These are phyloP conservation scores for Sciurus vulgaris DNA, from an alignment of 2,797 vertebrate species.

Conservation along the genomic window DNA sequence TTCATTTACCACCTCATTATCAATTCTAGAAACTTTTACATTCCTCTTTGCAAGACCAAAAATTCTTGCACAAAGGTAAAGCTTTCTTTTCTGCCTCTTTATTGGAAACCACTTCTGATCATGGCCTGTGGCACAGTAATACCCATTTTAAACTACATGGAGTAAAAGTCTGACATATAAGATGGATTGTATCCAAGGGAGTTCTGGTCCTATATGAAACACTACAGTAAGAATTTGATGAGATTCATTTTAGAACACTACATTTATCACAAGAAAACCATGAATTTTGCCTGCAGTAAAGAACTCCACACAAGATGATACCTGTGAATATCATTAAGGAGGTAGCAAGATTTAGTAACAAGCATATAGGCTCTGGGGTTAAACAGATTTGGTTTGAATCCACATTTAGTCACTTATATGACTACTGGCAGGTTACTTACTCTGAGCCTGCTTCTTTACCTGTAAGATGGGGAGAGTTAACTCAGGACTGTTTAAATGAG, in stretches of 20 bases:
- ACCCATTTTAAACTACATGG: conserved; percentile 17
- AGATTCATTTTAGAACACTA: not conserved
- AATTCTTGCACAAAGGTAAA: not conserved
- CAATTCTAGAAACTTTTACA: not conserved
- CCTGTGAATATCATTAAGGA: conserved; percentile 27
- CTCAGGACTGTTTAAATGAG: conserved; percentile 48
- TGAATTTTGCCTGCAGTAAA: conserved; percentile 32
- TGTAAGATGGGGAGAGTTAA: conserved; percentile 58
- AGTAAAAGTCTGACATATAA: conserved; percentile 34
- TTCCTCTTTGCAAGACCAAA: not conserved
- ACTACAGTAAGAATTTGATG: not conserved
- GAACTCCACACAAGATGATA: not conserved
- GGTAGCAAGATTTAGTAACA: conserved; percentile 36
- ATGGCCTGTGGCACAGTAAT: not conserved
- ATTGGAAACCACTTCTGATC: conserved; percentile 1
- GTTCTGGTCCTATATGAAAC: not conserved
- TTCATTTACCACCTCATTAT: not conserved
- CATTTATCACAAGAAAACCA: conserved; percentile 5
- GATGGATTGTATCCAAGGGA: not conserved
- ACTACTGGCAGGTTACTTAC: conserved; percentile 51
- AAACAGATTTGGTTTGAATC: not conserved
- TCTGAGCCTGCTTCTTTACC: conserved; percentile 62
- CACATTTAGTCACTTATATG: conserved; percentile 25
- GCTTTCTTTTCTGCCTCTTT: not conserved
- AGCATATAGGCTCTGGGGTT: not conserved